Percentiles rank a stretch among this genome's conserved stretches.
These are phyloP conservation scores for Sylvietta virens DNA, from an alignment of 2,113 vertebrate species.

Conservation along the genomic window DNA sequence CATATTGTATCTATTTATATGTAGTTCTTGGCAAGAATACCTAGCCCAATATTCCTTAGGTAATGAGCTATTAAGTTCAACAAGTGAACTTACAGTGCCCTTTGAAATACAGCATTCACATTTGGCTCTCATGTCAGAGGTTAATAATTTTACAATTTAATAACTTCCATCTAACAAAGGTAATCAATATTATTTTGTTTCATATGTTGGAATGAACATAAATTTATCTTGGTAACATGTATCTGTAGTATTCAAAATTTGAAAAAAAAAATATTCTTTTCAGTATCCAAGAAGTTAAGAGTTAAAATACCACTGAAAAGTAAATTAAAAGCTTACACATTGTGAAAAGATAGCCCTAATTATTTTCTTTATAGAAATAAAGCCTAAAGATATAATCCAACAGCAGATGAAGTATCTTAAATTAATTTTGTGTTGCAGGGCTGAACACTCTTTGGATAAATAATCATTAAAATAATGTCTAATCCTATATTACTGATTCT, in stretches of 20 bases:
- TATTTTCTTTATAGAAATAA: neutral
- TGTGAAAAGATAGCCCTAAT: neutral
- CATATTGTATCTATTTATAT: neutral
- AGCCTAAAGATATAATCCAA: neutral
- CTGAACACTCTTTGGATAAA: neutral
- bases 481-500: neutral
- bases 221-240: neutral
- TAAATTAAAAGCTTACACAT: neutral
- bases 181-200: neutral
- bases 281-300: neutral
- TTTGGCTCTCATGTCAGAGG: constrained; percentile 6
- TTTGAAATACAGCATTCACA: neutral
- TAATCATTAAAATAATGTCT: neutral
- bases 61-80: constrained; percentile 36
- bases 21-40: constrained; percentile 4
- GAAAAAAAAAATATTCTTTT: neutral
- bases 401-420: neutral
- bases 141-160: constrained; percentile 9
- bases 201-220: neutral
- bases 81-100: neutral
- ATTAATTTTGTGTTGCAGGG: neutral
- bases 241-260: neutral
- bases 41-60: neutral
- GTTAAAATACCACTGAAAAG: neutral
- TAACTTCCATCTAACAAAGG: neutral